Base-by-base conservation (phyloP, 2,797 vertebrate genomes). In the Lutjanus campechanus region DNA sequence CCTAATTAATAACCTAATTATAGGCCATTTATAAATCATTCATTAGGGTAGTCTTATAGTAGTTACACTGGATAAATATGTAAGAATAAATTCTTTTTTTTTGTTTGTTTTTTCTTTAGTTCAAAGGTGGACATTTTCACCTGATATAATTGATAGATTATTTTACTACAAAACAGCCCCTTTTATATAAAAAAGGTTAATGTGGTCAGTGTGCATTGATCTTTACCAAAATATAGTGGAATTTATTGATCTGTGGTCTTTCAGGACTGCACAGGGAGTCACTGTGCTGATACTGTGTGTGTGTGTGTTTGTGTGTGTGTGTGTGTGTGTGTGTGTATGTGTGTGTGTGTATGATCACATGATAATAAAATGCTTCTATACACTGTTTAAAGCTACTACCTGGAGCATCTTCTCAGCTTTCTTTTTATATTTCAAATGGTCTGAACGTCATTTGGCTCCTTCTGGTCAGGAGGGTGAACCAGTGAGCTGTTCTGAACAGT, bases 401-500 rank as follows among this genome's bases (percentile, higher is more conserved):
- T 76, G 19, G 65, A 63, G 64, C 4, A 1, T 58, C 17, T 51
- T 73, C 3, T 7, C 43, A 2, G 4, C 5, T 58, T 71, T 72
- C 22, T 60, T 56, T 9, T 17, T 53, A 22, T 77, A 58, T 73
- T 66, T 3, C 16, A 76, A 70, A 56, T 60, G 44, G 40, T 49
- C 58, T 20, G 25, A 71, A 61, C 4, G 8, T 40, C 64, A 77
- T 82, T 43, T 47, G 12, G 36, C 41, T 69, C 70, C 22, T 43
- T 29, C 61, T 79, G 73, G 63, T 77, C 67, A 62, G 61, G 59
- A 72, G 63, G 73, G 63, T 81, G 76, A 84, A 83, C 61, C 69
- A 80, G 51, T 60, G 73, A 83, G 80, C 69, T 88, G 78, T 50
- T 84, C 66, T 70, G 73, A 72, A 63, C 84, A 78, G 70, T 60